These are phyloP conservation scores for Pelobates fuscus DNA, from an alignment of 2,113 vertebrate genomes.

Conservation along the genomic window DNA sequence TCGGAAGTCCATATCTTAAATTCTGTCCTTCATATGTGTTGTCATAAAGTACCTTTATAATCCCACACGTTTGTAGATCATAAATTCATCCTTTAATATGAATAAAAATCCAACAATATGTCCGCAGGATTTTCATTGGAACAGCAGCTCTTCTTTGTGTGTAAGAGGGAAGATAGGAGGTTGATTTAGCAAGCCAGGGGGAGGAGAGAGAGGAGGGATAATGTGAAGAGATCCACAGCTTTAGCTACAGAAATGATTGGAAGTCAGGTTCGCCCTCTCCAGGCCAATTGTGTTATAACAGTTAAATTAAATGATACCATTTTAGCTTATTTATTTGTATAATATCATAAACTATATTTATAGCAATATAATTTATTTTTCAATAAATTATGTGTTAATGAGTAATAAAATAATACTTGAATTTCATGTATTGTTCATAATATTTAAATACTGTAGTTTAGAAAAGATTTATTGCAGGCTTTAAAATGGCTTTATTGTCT, in stretches of 20 bases:
- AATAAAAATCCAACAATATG: too few relatives aligned
- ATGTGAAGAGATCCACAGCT: constrained; percentile 59
- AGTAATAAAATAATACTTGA: too few relatives aligned
- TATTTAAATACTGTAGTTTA: too few relatives aligned
- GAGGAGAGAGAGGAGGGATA: constrained; percentile 55
- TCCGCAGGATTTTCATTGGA: constrained; percentile 8
- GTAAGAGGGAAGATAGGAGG: constrained; percentile 62
- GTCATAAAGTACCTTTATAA: constrained; percentile 16
- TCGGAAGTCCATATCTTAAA: constrained; percentile 66
- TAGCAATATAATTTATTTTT: too few relatives aligned
- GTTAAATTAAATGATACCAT: constrained; percentile 44
- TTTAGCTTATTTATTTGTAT: constrained; percentile 53
- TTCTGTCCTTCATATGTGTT: not conserved
- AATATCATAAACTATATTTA: too few relatives aligned
- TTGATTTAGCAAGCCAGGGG: constrained; percentile 63
- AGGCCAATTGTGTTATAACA: constrained; percentile 8
- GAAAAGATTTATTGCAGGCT: too few relatives aligned
- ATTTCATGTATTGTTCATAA: too few relatives aligned
- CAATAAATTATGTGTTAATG: too few relatives aligned
- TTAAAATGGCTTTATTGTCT: too few relatives aligned
- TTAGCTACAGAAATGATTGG: constrained; percentile 65
- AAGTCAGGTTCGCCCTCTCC: constrained; percentile 62
- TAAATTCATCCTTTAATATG: not conserved
- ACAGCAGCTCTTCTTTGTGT: constrained; percentile 7
- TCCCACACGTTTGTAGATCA: constrained; percentile 1